phyloP scores from a whole-genome alignment of 1,140 invertebrate species.

The Drosophila bipectinata region DNA sequence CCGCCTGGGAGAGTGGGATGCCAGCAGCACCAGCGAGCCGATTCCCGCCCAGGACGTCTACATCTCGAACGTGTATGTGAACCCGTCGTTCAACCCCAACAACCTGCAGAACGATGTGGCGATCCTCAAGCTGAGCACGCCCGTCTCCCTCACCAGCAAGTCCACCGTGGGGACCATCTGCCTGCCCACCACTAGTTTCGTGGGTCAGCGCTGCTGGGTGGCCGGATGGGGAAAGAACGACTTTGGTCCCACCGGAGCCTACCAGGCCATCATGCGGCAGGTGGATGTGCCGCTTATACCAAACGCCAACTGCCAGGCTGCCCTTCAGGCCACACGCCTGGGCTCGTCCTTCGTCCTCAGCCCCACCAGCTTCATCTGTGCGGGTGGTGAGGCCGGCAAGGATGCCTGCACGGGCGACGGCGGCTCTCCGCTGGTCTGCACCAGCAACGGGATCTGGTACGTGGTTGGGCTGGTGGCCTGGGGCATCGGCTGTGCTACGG shows the following conservation, averaged over 20 bases:
- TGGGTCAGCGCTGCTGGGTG: constrained; percentile 89
- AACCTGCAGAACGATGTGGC: constrained; percentile 90
- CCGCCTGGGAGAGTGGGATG: constrained; percentile 89
- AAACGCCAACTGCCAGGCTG: constrained; percentile 87
- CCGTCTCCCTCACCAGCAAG: constrained; percentile 86
- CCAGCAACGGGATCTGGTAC: constrained; percentile 86
- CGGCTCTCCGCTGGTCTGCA: constrained; percentile 90
- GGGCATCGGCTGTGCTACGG: constrained; percentile 89
- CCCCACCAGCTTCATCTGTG: constrained; percentile 89
- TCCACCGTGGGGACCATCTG: constrained; percentile 90
- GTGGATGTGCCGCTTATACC: constrained; percentile 89
- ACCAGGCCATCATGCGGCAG: constrained; percentile 88
- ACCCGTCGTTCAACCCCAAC: constrained; percentile 87
- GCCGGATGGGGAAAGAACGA: constrained; percentile 93
- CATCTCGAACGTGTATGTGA: constrained; percentile 86
- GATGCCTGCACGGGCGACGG: constrained; percentile 92
- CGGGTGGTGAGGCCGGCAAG: constrained; percentile 90
- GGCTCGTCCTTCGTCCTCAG: constrained; percentile 87
- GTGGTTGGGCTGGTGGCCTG: constrained; percentile 89
- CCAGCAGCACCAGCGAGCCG: constrained; percentile 86
- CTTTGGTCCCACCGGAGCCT: constrained; percentile 87
- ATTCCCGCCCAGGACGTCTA: constrained; percentile 87
- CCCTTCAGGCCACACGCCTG: constrained; percentile 87
- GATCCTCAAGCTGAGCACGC: constrained; percentile 86
- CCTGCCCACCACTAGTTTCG: constrained; percentile 86